phyloP scores from a whole-genome alignment of 2,113 vertebrate species.

The Glaucidium brasilianum region DNA sequence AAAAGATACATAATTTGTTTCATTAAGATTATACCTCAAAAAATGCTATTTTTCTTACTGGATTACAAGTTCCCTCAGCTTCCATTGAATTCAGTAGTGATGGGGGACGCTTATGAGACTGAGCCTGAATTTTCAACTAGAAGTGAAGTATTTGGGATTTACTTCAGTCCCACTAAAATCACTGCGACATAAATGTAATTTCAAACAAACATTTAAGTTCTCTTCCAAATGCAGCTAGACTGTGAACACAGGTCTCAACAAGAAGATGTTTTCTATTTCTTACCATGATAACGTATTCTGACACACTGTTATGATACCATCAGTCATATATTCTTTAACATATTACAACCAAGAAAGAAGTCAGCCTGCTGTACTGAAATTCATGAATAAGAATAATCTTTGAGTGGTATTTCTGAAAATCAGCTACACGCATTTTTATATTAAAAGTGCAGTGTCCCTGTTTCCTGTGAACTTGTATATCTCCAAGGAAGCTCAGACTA shows the following conservation, averaged over 20 bases:
- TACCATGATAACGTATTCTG: not conserved
- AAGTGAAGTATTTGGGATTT: not conserved
- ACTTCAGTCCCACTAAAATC: not conserved
- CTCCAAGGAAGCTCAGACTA: not conserved
- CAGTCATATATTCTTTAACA: not conserved
- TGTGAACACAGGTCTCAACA: not conserved
- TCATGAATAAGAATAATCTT: not conserved
- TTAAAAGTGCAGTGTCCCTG: not conserved
- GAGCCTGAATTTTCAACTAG: not conserved
- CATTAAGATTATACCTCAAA: not conserved
- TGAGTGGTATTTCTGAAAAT: not conserved
- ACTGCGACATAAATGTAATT: not conserved
- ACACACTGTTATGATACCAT: not conserved
- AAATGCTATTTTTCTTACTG: not conserved
- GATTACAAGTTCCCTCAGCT: not conserved
- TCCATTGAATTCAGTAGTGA: not conserved
- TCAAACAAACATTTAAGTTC: not conserved
- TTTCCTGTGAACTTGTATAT: not conserved
- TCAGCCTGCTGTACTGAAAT: not conserved
- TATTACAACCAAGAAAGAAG: not conserved
- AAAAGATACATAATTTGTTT: not conserved
- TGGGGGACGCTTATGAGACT: not conserved
- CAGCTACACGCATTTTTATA: not conserved
- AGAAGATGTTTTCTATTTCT: slow-evolving; percentile 19
- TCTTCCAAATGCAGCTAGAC: not conserved